Base-by-base conservation (phyloP, 2,888 invertebrate genomes). In the Nebria salina region DNA sequence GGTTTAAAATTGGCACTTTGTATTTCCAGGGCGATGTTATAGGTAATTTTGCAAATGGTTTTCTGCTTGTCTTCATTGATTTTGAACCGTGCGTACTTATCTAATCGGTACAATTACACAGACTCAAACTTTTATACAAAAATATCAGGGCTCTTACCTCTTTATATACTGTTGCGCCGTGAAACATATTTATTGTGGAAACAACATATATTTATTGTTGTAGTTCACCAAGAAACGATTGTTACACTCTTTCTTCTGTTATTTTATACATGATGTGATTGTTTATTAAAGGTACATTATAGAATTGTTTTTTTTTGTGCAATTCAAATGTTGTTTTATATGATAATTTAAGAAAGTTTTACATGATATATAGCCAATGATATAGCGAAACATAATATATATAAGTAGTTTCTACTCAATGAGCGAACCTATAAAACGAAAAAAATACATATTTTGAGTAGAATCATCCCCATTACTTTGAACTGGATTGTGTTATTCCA, bases 1-100 rank as follows among this genome's bases (percentile, higher is more conserved):
- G 82, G 72, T 79, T 80, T 84, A 54, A 54, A 74, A 74, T 54
- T 4, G 80, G 80, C 25, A 72, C 75, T 54, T 64, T 75, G 34
- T 75, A 75, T 20, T 64, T 80, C 80, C 80, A 80, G 5, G 80
- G 80, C 4, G 70, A 41, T 75, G 75, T 80, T 34, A 75, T 75
- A 20, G 80, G 80, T 15, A 80, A 64, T 74, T 80, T 20, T n/a
- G 75, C 54, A 54, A 80, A 80, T 54, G 80, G 80, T 68, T 80
- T 80, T 75, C 72, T 75, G 20, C 9, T 13, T 6, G 3, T 68
- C 20, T 72, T 72, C 72, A 34, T 15, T 34, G 34, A 25, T 20
- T 54, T 13, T 54, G 54, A 7, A 54, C 54, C 54, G 13, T 54
- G 8, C 8, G 13, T 11, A 54, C 54, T 54, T 54, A 54, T 54